Conservation (phyloP, 1,140 invertebrate species). For the Penaeus chinensis region DNA sequence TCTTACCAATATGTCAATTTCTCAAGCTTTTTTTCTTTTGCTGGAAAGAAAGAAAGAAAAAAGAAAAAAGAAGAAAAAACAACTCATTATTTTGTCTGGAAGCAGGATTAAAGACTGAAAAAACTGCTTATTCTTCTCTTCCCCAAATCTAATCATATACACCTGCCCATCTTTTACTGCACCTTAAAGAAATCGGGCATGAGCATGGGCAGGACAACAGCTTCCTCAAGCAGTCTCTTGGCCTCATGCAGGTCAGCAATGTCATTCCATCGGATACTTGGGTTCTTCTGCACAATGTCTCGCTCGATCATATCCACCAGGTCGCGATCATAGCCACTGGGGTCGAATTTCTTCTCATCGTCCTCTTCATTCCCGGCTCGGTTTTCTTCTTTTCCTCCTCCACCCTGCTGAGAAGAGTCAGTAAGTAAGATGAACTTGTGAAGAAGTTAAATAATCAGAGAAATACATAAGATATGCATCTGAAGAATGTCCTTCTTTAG, state of each 20-base stretch:
- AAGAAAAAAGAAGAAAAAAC: no score
- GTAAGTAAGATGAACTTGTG: not conserved
- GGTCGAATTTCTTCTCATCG: constrained; percentile 89
- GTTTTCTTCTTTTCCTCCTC: constrained; percentile 68
- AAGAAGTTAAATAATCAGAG: no score
- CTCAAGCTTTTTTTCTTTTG: no score
- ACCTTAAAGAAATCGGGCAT: constrained; percentile 99
- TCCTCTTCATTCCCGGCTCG: constrained; percentile 68
- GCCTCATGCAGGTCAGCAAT: constrained; percentile 97
- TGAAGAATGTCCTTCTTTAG: no score
- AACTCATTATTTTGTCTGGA: no score
- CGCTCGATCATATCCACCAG: constrained; percentile 95
- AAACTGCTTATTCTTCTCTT: not conserved
- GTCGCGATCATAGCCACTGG: constrained; percentile 88
- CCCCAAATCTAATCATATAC: not conserved
- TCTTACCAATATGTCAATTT: no score
- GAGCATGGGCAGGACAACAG: constrained; percentile 96
- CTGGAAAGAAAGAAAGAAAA: no score
- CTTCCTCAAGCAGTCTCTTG: constrained; percentile 95
- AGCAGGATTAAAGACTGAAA: no score
- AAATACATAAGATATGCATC: no score
- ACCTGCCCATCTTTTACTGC: constrained; percentile 56
- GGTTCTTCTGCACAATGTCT: constrained; percentile 98
- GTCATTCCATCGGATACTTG: constrained; percentile 96
- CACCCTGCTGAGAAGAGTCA: constrained; percentile 65